Conservation (phyloP, 2,888 invertebrate genomes). For the Adineta ricciae region DNA sequence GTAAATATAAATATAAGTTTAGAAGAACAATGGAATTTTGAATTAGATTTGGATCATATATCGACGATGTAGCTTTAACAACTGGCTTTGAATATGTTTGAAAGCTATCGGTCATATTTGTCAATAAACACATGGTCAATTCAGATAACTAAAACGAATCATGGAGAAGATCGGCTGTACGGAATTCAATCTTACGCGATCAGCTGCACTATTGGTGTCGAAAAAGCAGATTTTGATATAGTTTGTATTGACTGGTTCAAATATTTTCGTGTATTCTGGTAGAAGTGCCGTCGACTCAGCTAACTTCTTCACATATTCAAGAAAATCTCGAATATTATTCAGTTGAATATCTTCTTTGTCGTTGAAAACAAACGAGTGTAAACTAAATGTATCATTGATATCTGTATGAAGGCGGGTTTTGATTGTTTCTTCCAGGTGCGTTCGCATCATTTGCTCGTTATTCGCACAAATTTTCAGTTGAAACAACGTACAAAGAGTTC, state of each 20-base stretch:
- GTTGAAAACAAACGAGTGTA: not conserved
- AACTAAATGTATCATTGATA: not conserved
- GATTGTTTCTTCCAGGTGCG: not conserved
- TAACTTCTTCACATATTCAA: not conserved
- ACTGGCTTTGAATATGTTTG: not conserved
- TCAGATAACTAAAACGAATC: not conserved
- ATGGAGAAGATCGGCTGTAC: not conserved
- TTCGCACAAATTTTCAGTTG: not conserved
- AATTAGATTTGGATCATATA: slow-evolving; percentile 17
- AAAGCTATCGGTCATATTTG: not conserved
- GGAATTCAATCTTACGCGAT: not conserved
- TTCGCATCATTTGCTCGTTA: not conserved
- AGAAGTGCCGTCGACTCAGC: not conserved
- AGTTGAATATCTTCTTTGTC: not conserved
- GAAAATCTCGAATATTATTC: not conserved
- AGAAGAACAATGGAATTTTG: not conserved
- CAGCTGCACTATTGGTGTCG: not conserved
- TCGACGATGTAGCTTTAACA: not conserved
- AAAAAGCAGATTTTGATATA: not conserved
- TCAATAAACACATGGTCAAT: not conserved
- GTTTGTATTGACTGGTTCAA: not conserved
- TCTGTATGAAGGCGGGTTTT: not conserved
- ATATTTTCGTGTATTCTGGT: not conserved
- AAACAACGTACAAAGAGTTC: not conserved
- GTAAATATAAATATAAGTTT: not conserved